These are phyloP conservation scores for Epinephelus coioides DNA, from an alignment of 2,797 vertebrate genomes.

Conservation along the genomic window DNA sequence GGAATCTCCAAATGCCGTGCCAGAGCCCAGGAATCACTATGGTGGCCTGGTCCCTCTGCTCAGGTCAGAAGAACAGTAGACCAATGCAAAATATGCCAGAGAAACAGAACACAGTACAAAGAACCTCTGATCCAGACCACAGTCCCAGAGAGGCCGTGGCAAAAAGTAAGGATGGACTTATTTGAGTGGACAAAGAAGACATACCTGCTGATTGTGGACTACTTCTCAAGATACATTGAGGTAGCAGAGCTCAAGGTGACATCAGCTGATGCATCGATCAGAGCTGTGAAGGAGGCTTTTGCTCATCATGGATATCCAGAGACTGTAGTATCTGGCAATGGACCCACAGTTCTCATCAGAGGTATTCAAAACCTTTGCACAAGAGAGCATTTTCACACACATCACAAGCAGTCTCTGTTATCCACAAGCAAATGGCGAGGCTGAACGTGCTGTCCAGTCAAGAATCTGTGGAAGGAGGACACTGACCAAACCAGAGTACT, in stretches of 20 bases:
- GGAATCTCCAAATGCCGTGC: neutral
- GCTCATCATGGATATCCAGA: neutral
- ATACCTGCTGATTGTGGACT: neutral
- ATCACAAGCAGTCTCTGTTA: neutral
- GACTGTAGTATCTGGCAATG: neutral
- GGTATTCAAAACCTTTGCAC: neutral
- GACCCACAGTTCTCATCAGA: neutral
- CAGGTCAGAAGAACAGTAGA: neutral
- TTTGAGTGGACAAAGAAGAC: conserved; percentile 1
- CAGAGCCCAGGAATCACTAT: neutral
- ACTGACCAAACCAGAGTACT: neutral
- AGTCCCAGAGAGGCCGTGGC: too few relatives aligned
- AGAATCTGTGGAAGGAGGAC: neutral
- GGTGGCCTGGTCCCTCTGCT: neutral
- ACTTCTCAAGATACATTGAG: neutral
- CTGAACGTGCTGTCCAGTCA: neutral
- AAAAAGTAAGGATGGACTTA: too few relatives aligned
- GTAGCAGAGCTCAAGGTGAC: conserved; percentile 5
- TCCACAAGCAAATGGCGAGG: neutral
- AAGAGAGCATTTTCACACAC: neutral
- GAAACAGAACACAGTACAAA: neutral
- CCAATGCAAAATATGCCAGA: neutral
- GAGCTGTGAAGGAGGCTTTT: neutral
- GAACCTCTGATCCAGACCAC: too few relatives aligned
- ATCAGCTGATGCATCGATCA: neutral